A percentile compares a stretch with the other conserved stretches of the same genome.
Conservation (phyloP, 2,888 invertebrate genomes). For the Diplazon laetatorius region DNA sequence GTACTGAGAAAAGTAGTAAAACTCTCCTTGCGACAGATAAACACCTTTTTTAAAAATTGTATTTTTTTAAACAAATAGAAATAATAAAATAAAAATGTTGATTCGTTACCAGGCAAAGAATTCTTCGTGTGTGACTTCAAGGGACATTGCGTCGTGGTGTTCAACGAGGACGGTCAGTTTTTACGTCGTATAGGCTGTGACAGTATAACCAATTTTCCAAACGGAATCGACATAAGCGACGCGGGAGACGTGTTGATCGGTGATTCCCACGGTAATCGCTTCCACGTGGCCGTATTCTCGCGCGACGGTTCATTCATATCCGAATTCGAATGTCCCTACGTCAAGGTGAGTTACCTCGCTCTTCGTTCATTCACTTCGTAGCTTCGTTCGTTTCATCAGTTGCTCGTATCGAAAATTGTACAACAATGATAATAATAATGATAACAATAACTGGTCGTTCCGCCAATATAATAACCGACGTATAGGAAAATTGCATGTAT, state of each 20-base stretch:
- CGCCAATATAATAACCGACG: too few species aligned
- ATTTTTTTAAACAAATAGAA: too few species aligned
- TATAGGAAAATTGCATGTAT: too few species aligned
- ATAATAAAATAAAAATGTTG: too few species aligned
- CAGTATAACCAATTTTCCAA: constrained; percentile 97
- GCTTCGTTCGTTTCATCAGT: constrained; percentile 21
- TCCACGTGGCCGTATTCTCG: constrained; percentile 98
- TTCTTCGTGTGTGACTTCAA: constrained; percentile 99
- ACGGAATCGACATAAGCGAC: constrained; percentile 98
- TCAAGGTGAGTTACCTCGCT: constrained; percentile 94
- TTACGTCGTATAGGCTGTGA: constrained; percentile 97
- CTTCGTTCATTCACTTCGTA: too few species aligned
- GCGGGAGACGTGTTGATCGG: constrained; percentile 98
- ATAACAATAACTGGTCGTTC: too few species aligned
- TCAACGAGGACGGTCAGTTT: constrained; percentile 95
- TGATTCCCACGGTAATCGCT: constrained; percentile 98
- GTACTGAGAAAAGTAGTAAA: too few species aligned
- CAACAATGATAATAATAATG: too few species aligned
- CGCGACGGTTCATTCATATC: constrained; percentile 93
- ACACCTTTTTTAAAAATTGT: too few species aligned
- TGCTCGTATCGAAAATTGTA: too few species aligned
- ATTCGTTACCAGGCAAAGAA: constrained; percentile 94
- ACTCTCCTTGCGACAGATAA: too few species aligned
- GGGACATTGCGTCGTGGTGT: constrained; percentile 98
- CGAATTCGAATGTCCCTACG: constrained; percentile 98